Percentiles rank a stretch among this genome's conserved stretches.
Conservation (phyloP, 1,140 invertebrate species). For the Nomia melanderi region DNA sequence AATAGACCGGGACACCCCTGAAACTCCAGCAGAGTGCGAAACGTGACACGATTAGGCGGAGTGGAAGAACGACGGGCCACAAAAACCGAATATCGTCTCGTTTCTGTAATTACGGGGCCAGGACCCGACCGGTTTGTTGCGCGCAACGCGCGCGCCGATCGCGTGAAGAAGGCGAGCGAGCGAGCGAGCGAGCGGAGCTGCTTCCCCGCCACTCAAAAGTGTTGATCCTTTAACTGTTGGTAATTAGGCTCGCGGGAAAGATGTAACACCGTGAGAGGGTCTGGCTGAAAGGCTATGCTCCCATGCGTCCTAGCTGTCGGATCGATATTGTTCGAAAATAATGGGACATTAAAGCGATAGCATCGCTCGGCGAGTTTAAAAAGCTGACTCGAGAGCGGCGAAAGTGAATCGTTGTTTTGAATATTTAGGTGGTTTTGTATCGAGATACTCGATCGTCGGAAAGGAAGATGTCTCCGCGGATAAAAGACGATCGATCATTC, state of each 20-base stretch:
- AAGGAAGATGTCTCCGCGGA: no score
- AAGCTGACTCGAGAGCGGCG: no score
- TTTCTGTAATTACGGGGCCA: constrained; percentile 38
- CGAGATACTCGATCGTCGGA: no score
- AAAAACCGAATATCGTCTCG: constrained; percentile 19
- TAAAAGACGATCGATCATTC: no score
- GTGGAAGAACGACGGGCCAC: no score
- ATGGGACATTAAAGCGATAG: no score
- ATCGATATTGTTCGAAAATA: no score
- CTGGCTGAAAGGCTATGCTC: not conserved
- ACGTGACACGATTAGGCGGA: constrained; percentile 18
- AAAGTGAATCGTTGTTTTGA: no score
- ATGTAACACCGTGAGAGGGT: not conserved
- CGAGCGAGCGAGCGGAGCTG: not conserved
- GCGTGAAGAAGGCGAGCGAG: constrained; percentile 10
- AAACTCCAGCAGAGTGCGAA: not conserved
- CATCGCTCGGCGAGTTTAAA: no score
- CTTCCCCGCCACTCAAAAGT: constrained; percentile 9
- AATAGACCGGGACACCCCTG: not conserved
- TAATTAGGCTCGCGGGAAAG: constrained; percentile 6
- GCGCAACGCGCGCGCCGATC: constrained; percentile 20
- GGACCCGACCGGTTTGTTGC: constrained; percentile 26
- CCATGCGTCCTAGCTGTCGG: no score
- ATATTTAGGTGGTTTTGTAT: no score
- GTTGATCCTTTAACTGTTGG: constrained; percentile 24